A percentile compares a stretch with the other conserved stretches of the same genome.
Conservation (phyloP, 2,113 vertebrate species). For the Hippopotamus amphibius region DNA sequence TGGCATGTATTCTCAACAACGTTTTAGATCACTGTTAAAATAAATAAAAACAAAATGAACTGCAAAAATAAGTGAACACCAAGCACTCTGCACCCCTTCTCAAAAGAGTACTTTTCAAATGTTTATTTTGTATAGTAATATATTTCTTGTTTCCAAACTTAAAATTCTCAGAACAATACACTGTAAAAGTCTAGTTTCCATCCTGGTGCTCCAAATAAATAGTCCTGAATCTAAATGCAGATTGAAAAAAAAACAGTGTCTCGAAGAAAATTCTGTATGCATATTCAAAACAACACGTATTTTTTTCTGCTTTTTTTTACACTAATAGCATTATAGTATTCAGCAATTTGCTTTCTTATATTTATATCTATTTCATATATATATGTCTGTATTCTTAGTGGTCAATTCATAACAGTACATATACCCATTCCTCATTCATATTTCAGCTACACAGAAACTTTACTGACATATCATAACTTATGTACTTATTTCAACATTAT, state of each 20-base stretch:
- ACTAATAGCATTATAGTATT: not conserved
- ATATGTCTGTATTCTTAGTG: not conserved
- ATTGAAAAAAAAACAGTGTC: not conserved
- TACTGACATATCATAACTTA: too few species aligned
- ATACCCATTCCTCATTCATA: not conserved
- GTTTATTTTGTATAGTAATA: not conserved
- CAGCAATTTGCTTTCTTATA: not conserved
- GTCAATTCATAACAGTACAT: not conserved
- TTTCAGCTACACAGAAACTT: not conserved
- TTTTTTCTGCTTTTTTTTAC: not conserved
- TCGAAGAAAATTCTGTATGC: not conserved
- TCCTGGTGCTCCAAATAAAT: not conserved
- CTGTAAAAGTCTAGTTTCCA: not conserved
- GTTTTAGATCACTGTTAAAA: not conserved
- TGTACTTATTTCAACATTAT: not conserved
- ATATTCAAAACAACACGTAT: not conserved
- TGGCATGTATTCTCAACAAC: not conserved
- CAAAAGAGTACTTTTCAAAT: not conserved
- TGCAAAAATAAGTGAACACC: not conserved
- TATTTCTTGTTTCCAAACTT: not conserved
- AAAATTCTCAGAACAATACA: not conserved
- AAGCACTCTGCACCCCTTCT: not conserved
- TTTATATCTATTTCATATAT: not conserved
- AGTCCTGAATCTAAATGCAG: not conserved
- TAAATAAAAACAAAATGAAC: not conserved